phyloP scores from a whole-genome alignment of 2,113 vertebrate genomes.

The Mastomys natalensis region DNA sequence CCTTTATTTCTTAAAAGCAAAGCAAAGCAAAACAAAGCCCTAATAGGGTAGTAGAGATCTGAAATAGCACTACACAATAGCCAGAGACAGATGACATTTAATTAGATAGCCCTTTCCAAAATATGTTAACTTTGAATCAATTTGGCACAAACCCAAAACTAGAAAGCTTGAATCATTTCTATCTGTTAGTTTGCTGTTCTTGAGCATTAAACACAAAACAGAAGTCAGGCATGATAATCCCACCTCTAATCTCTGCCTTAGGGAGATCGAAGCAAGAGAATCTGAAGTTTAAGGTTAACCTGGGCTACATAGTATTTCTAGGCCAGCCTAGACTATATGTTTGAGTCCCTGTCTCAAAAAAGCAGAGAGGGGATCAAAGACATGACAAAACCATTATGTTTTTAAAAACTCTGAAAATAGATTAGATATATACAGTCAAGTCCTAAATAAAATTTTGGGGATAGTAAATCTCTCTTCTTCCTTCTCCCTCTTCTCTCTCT shows the following conservation, averaged over 20 bases:
- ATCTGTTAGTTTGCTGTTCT: constrained; percentile 65
- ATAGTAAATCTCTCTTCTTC: not conserved
- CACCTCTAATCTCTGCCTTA: not conserved
- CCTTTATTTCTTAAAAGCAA: not conserved
- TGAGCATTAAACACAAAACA: not conserved
- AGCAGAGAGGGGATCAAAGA: not conserved
- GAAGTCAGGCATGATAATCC: not conserved
- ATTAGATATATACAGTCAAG: not conserved
- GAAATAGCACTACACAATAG: constrained; percentile 23
- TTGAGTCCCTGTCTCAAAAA: not conserved
- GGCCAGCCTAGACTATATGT: not conserved
- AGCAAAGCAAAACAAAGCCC: not conserved
- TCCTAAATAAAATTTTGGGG: constrained; percentile 43
- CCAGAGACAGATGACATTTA: constrained; percentile 48
- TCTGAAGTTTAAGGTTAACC: not conserved
- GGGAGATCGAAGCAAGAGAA: not conserved
- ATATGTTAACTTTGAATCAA: constrained; percentile 35
- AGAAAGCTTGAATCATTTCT: constrained; percentile 52
- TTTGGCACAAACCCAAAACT: constrained; percentile 62
- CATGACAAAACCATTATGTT: constrained; percentile 39
- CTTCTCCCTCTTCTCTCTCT: not conserved
- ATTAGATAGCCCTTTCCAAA: constrained; percentile 63
- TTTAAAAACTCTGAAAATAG: constrained; percentile 56
- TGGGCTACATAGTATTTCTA: not conserved
- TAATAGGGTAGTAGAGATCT: not conserved